A percentile compares a stretch with the other conserved stretches of the same genome.
phyloP scores from a whole-genome alignment of 2,888 invertebrate species.

The Sabellastarte sp. region DNA sequence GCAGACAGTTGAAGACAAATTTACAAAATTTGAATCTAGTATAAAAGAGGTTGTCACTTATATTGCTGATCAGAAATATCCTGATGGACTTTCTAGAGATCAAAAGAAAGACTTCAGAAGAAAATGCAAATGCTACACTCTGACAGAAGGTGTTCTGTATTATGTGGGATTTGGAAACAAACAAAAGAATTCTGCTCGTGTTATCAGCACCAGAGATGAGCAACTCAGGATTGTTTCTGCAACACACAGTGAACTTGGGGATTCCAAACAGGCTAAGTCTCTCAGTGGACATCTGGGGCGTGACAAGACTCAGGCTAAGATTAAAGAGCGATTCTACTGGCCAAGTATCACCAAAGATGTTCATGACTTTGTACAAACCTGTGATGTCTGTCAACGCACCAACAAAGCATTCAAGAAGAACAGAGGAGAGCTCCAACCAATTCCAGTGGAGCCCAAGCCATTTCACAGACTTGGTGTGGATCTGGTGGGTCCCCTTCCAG shows the following conservation, averaged over 20 bases:
- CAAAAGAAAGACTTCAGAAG: no score
- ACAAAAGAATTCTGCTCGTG: no score
- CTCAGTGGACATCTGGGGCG: not conserved
- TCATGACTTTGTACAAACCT: not conserved
- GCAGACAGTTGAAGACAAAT: no score
- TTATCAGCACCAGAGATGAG: no score
- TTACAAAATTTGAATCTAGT: no score
- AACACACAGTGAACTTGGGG: not conserved
- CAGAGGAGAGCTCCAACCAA: not conserved
- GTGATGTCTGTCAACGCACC: not conserved
- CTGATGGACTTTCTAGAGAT: no score
- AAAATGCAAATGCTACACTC: no score
- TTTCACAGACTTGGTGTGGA: not conserved
- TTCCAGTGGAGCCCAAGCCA: not conserved
- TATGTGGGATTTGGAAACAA: no score
- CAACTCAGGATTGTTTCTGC: not conserved
- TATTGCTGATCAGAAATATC: no score
- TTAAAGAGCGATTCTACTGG: not conserved
- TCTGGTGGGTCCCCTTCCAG: not conserved
- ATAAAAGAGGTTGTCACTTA: no score
- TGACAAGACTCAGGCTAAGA: not conserved
- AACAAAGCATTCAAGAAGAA: not conserved
- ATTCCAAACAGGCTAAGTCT: not conserved
- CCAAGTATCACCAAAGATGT: not conserved
- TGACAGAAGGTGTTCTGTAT: no score